phyloP scores from a whole-genome alignment of 2,888 invertebrate species.

The Cheilosia impressa region DNA sequence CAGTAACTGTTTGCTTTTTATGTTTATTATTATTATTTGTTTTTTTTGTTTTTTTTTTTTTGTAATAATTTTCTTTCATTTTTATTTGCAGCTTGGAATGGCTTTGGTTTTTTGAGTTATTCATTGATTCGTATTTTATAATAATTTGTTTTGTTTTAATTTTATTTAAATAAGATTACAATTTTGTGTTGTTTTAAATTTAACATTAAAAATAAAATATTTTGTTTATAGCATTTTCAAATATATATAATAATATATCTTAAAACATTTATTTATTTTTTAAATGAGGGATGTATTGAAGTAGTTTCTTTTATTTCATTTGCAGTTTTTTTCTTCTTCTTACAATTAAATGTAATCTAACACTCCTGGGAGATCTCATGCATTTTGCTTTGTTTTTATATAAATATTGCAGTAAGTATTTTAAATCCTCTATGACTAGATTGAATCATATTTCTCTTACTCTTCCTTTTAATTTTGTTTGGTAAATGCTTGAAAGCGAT shows the following conservation, averaged over 20 bases:
- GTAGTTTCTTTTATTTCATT: constrained; percentile 26
- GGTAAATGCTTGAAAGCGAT: constrained; percentile 34
- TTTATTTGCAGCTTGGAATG: constrained; percentile 25
- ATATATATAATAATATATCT: constrained; percentile 52
- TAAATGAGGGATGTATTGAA: neutral
- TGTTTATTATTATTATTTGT: constrained; percentile 24
- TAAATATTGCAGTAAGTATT: constrained; percentile 47
- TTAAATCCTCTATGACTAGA: constrained; percentile 52
- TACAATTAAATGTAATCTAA: constrained; percentile 34
- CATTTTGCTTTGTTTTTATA: constrained; percentile 1
- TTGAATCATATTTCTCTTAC: constrained; percentile 26
- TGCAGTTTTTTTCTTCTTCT: constrained; percentile 21
- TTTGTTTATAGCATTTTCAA: constrained; percentile 54
- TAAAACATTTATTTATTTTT: constrained; percentile 35
- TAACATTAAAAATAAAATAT: constrained; percentile 65
- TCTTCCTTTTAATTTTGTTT: constrained; percentile 10
- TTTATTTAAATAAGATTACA: constrained; percentile 68
- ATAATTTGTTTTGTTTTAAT: constrained; percentile 76
- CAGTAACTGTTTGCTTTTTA: constrained; percentile 41
- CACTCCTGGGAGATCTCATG: constrained; percentile 3
- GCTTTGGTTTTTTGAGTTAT: constrained; percentile 49
- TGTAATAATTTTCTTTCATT: constrained; percentile 67
- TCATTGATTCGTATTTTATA: constrained; percentile 62
- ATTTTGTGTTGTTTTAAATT: constrained; percentile 58
- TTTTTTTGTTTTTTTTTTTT: constrained; percentile 40